phyloP scores from a whole-genome alignment of 2,113 vertebrate genomes.

The Leucopsar rothschildi region DNA sequence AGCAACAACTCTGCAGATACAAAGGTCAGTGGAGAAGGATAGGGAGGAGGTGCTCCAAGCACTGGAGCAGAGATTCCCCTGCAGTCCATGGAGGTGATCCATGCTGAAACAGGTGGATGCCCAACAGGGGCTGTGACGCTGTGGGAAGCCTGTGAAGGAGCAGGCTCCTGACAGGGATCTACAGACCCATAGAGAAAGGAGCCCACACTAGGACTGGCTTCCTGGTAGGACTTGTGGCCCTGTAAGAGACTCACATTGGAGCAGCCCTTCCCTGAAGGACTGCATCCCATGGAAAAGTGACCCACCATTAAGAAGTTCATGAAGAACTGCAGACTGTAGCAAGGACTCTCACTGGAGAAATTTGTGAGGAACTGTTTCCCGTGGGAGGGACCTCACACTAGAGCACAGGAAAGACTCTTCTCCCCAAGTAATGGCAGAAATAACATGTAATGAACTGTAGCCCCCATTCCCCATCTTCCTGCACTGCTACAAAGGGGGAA shows the following conservation, averaged over 20 bases:
- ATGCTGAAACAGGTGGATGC: neutral
- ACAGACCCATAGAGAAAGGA: neutral
- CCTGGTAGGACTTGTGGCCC: neutral
- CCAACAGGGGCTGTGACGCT: neutral
- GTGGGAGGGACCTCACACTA: accelerated
- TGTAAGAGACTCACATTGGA: neutral
- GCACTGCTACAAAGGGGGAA: too few relatives aligned
- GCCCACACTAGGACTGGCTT: neutral
- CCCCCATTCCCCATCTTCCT: neutral
- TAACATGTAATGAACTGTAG: neutral
- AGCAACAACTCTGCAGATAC: neutral
- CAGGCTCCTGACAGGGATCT: neutral
- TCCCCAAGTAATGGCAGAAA: accelerated
- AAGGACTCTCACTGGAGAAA: neutral
- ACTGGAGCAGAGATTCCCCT: neutral
- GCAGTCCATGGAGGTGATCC: too few relatives aligned
- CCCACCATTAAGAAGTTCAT: neutral
- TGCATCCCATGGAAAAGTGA: neutral
- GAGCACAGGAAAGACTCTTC: neutral
- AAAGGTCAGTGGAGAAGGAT: neutral
- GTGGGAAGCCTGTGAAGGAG: neutral
- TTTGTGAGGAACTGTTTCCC: neutral
- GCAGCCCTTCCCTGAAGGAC: neutral
- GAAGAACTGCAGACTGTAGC: neutral
- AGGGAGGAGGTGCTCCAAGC: neutral